Evolutionary conservation across 2,888 invertebrate genomes (phyloP), one percentile per base, ranked within the genome.

Genomic region (Luperina testacea): DNA sequence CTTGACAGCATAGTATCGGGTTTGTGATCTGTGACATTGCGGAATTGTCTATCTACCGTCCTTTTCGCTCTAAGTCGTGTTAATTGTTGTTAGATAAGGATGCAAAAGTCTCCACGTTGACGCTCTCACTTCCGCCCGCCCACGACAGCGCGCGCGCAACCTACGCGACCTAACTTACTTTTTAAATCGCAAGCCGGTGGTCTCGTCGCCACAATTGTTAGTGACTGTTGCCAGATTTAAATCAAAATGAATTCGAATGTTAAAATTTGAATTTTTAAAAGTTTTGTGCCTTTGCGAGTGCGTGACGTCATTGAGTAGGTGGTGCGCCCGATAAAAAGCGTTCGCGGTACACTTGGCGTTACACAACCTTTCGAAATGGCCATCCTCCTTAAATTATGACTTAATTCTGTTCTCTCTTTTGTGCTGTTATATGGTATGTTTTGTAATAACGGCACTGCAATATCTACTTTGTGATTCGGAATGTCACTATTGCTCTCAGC

Each of bases 41-140:
- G 92, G 93, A 94, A 93, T 94, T 91, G 90, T 92, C 89, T 92
- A 89, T 92, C 90, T 82, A 84, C 91, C 86, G 88, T 95, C 93
- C 89, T 93, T 84, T 90, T 94, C 92, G 72, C 86, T 84, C 94
- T 88, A 88, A 91, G 87, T 88, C 78, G 76, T 82, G 87, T 90
- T 92, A 90, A 88, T 88, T 86, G 83, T 83, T 79, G 96, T 92
- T 94, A 95, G 96, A 96, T 92, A 94, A 94, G 93, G 96, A 96
- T 87, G 91, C 90, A 87, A 90, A 91, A 84, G 92, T 90, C 90
- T 90, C 92, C 92, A 91, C 92, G 90, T 91, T 92, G 93, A 91
- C 92, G 95, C 96, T 96, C 96, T 96, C 96, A 96, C 96, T 97
- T 97, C 97, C 96, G 97, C 94, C 96, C 96, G 96, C 97, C 97